Conservation (phyloP, 2,888 invertebrate species). For the Amitus sp. region DNA sequence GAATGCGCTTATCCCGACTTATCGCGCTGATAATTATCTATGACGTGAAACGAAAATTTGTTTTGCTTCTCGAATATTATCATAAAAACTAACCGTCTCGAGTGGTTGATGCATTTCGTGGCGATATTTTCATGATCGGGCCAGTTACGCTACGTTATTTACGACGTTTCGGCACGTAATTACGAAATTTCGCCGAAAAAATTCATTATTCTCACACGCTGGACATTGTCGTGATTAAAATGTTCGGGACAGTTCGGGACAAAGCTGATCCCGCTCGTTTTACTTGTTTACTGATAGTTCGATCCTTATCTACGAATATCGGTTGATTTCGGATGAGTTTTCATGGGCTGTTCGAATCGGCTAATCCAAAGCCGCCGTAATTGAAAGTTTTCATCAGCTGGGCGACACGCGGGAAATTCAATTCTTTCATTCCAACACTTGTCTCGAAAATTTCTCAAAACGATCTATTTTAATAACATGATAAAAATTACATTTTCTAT, state of each 20-base stretch:
- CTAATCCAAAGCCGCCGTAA: neutral
- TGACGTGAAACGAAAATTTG: neutral
- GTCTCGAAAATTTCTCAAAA: too few relatives aligned
- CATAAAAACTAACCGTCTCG: neutral
- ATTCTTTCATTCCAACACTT: too few relatives aligned
- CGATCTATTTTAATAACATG: too few relatives aligned
- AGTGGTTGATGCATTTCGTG: neutral
- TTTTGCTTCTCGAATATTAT: too few relatives aligned
- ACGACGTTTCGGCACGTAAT: too few relatives aligned
- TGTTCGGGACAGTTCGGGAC: neutral
- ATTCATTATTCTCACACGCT: neutral
- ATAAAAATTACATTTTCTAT: too few relatives aligned
- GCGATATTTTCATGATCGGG: too few relatives aligned
- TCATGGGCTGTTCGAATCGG: neutral
- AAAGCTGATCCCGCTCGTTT: too few relatives aligned
- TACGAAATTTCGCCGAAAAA: too few relatives aligned
- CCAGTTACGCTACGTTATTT: too few relatives aligned
- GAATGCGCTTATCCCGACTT: conserved; percentile 3
- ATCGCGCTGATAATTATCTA: conserved; percentile 1
- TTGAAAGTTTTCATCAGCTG: neutral
- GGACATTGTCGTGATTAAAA: neutral
- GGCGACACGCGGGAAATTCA: conserved; percentile 9
- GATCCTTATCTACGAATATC: neutral
- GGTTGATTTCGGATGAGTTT: neutral
- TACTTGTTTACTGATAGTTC: conserved; percentile 3